These are phyloP conservation scores for Drosophila tani DNA, from an alignment of 1,140 invertebrate species.

Conservation along the genomic window DNA sequence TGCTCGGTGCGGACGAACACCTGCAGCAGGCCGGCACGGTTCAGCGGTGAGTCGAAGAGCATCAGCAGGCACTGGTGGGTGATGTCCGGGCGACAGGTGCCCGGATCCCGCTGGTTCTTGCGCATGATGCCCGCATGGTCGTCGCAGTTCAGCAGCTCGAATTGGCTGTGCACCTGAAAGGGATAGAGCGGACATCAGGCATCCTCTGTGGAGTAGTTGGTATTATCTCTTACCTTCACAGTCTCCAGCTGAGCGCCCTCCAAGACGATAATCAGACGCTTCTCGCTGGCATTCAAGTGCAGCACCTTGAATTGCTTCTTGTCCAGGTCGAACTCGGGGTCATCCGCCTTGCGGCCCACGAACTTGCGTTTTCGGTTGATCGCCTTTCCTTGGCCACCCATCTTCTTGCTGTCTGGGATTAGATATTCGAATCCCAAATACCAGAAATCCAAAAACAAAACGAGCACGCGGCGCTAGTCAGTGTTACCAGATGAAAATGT, in stretches of 20 bases:
- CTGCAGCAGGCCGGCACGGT: slow-evolving; percentile 94
- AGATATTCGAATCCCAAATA: neutral
- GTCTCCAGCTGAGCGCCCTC: slow-evolving; percentile 98
- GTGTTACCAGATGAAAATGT: too few relatives aligned
- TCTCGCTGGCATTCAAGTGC: slow-evolving; percentile 88
- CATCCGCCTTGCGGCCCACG: slow-evolving; percentile 68
- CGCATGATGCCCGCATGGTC: slow-evolving; percentile 94
- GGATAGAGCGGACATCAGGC: slow-evolving; percentile 45
- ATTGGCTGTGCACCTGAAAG: slow-evolving; percentile 91
- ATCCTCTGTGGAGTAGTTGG: neutral
- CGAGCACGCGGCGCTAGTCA: slow-evolving; percentile 10
- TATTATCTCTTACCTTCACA: slow-evolving; percentile 92
- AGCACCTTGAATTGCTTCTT: slow-evolving; percentile 80
- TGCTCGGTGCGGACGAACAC: slow-evolving; percentile 92
- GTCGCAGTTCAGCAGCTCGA: slow-evolving; percentile 97
- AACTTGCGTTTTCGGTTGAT: slow-evolving; percentile 77
- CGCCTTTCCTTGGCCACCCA: slow-evolving; percentile 73
- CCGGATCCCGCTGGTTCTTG: slow-evolving; percentile 93
- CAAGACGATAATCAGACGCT: slow-evolving; percentile 96
- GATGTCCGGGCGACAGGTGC: slow-evolving; percentile 96
- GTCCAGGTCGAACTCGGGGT: slow-evolving; percentile 80
- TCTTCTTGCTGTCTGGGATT: slow-evolving; percentile 4
- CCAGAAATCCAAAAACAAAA: slow-evolving; percentile 11
- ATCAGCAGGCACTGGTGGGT: slow-evolving; percentile 97
- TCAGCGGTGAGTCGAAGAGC: slow-evolving; percentile 98